Base-by-base conservation (phyloP, 2,888 invertebrate genomes). In the Pocota personata region DNA sequence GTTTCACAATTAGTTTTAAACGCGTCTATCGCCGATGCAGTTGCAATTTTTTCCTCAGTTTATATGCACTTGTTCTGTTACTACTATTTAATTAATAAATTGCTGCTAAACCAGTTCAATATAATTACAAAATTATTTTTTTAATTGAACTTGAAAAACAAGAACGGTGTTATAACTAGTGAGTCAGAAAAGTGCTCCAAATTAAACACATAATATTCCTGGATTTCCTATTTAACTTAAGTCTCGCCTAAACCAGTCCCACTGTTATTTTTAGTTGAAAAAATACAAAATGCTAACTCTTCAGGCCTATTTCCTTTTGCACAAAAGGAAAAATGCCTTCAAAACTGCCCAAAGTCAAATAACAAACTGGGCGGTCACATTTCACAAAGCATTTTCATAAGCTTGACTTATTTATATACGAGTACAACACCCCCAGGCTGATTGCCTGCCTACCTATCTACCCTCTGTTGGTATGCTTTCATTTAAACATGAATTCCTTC, bases 301-400 rank as follows among this genome's bases (percentile, higher is more conserved):
- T 57, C 2, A 35, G 35, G 19, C 12, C 12, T 19, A 16, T 1
- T 60, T 52, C 52, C 55, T 19, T 60, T 60, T 24, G 35, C 7
- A 27, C 30, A 62, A 40, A 43, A 43, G 27, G 27, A 19, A 14
- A 55, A 30, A 55, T 30, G 14, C 27, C 27, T 37, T 37, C 35
- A 24, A 43, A 58, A 37, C 21, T 12, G 35, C 43, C 24, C 30
- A 69, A 69, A 43, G 69, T 69, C 43, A 69, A 19, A 69, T 5
- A 43, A 67, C 1, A 24, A 52, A 50, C 52, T 67, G 67, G 32
- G 8, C 12, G 14, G 64, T 64, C 48, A 35, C 48, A 64, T 48
- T 48, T 35, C 48, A 48, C 27, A 55, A 48, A 40, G n/a, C 19
- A 52, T 55, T 30, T 57, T 27, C 43, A 30, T 55, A 55, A 37